A percentile compares a stretch with the other conserved stretches of the same genome.
Conservation (phyloP, 1,140 invertebrate species). For the Matsumurasca onukii region DNA sequence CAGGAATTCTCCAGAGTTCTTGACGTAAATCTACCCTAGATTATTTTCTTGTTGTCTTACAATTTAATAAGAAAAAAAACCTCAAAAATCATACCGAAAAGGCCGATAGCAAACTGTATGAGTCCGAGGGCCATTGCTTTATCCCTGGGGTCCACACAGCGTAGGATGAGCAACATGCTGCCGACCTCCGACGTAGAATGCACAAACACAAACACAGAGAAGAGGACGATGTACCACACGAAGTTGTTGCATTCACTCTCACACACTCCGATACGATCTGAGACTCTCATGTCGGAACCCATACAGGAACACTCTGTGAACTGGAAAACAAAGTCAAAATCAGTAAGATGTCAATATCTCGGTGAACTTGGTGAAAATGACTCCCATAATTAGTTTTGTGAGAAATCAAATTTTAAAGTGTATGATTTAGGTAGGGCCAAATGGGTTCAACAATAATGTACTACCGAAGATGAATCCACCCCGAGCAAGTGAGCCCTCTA, state of each 20-base stretch:
- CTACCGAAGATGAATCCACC: too few relatives aligned
- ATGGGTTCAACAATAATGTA: too few relatives aligned
- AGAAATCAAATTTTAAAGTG: too few relatives aligned
- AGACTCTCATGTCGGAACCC: slow-evolving; percentile 45
- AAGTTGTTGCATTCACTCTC: slow-evolving; percentile 76
- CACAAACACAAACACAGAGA: slow-evolving; percentile 86
- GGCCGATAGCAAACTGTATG: slow-evolving; percentile 89
- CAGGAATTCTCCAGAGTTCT: too few relatives aligned
- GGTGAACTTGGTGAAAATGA: too few relatives aligned
- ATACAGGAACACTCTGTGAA: slow-evolving; percentile 79
- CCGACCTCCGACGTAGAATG: slow-evolving; percentile 92
- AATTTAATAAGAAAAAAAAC: too few relatives aligned
- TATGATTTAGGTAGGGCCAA: too few relatives aligned
- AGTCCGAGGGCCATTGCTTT: slow-evolving; percentile 93
- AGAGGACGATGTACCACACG: slow-evolving; percentile 79
- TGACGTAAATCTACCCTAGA: too few relatives aligned
- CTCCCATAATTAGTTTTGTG: too few relatives aligned
- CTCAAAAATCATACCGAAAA: slow-evolving; percentile 78
- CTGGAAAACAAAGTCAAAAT: slow-evolving; percentile 50
- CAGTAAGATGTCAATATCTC: too few relatives aligned
- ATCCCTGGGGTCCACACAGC: slow-evolving; percentile 88
- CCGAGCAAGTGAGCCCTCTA: too few relatives aligned
- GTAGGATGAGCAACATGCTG: slow-evolving; percentile 84
- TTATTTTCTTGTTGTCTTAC: too few relatives aligned
- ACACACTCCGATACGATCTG: slow-evolving; percentile 67